Conservation (phyloP, 1,140 invertebrate species). For the Drosophila biarmipes region DNA sequence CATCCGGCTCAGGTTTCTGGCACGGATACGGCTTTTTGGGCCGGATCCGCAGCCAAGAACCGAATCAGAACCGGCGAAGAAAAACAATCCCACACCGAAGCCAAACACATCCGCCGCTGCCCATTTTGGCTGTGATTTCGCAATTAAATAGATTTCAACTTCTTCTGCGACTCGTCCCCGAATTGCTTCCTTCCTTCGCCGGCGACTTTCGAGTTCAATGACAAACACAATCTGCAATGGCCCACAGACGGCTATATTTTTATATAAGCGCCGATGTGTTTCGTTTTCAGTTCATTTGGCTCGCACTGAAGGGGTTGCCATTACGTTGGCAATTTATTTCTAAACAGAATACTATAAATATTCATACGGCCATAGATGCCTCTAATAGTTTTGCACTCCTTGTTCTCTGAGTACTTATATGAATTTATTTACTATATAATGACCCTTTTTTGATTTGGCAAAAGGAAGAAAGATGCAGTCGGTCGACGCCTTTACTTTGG, state of each 20-base stretch:
- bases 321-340: constrained; percentile 46
- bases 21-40: constrained; percentile 45
- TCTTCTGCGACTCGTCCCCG: constrained; percentile 6
- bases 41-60: constrained; percentile 59
- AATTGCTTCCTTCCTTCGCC: constrained; percentile 28
- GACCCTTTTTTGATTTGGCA: constrained; percentile 26
- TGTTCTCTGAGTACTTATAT: background rate
- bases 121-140: constrained; percentile 79
- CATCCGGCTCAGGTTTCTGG: constrained; percentile 80
- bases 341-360: constrained; percentile 52
- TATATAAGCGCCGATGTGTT: constrained; percentile 20
- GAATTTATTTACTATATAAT: constrained; percentile 20
- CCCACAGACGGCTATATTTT: constrained; percentile 18
- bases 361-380: constrained; percentile 34
- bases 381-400: constrained; percentile 33
- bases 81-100: constrained; percentile 66
- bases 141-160: constrained; percentile 78
- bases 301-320: constrained; percentile 6
- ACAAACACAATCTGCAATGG: constrained; percentile 69
- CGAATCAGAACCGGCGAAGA: constrained; percentile 64
- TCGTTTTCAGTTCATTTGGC: constrained; percentile 72
- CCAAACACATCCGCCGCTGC: constrained; percentile 50
- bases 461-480: background rate
- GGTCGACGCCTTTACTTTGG: too few relatives aligned
- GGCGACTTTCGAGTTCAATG: constrained; percentile 64